Conservation (phyloP, 2,888 invertebrate species). For the Ichneumon xanthorius region DNA sequence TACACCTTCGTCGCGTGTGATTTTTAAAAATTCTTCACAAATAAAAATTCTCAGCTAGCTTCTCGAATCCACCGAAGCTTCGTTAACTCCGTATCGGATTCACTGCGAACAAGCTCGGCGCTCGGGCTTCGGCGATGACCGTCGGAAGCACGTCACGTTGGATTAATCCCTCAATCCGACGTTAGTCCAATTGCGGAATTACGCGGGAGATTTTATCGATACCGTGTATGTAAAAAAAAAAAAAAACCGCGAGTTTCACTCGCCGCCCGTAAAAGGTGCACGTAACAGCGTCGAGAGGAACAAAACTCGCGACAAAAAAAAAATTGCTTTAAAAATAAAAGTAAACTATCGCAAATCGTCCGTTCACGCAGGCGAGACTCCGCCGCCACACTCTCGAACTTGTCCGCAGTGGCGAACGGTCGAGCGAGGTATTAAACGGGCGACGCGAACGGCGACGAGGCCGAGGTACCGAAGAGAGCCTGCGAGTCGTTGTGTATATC, state of each 20-base stretch:
- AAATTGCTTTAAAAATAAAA: not conserved
- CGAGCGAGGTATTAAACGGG: constrained; percentile 49
- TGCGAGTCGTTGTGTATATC: constrained; percentile 30
- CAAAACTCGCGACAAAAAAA: not conserved
- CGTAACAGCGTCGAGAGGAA: not conserved
- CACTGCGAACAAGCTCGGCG: constrained; percentile 3
- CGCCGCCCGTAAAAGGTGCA: not conserved
- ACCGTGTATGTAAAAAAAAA: not conserved
- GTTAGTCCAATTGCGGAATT: constrained; percentile 50
- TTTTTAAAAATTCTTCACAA: not conserved
- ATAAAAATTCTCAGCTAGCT: not conserved
- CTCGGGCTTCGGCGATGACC: constrained; percentile 15
- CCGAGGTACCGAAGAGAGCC: not conserved
- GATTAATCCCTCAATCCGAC: constrained; percentile 39
- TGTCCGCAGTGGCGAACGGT: constrained; percentile 50
- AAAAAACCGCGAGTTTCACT: not conserved
- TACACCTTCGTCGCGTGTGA: not conserved
- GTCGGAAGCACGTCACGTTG: constrained; percentile 10
- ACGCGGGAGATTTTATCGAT: constrained; percentile 29
- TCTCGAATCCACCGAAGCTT: constrained; percentile 10
- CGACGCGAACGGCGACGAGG: constrained; percentile 34
- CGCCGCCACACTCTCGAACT: constrained; percentile 4
- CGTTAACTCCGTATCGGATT: not conserved
- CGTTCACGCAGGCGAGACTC: not conserved
- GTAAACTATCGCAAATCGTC: not conserved